Conservation (phyloP, 1,140 invertebrate genomes). For the Danaus melanippus region DNA sequence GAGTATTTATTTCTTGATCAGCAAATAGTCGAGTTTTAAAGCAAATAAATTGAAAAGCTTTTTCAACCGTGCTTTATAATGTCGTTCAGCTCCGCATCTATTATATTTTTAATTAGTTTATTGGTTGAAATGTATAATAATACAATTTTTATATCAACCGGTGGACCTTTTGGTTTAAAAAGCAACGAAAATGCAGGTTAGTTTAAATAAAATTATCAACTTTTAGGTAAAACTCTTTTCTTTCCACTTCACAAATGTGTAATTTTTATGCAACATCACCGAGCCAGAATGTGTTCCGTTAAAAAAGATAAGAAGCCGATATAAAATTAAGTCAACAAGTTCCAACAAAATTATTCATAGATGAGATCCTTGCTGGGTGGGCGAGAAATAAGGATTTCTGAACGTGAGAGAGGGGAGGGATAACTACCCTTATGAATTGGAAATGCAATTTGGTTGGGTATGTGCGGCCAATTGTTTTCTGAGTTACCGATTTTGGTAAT, state of each 20-base stretch:
- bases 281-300: conserved; percentile 14
- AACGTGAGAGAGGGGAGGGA: conserved; percentile 28
- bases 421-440: conserved; percentile 65
- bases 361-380: conserved; percentile 41
- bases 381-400: conserved; percentile 13
- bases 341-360: conserved; percentile 61
- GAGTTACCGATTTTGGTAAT: conserved; percentile 35
- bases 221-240: background rate
- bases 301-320: conserved; percentile 32
- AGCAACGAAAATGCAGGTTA: too few species aligned
- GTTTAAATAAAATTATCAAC: too few species aligned
- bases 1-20: too few species aligned
- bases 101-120: too few species aligned
- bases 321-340: conserved; percentile 68
- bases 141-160: too few species aligned
- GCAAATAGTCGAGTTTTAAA: too few species aligned
- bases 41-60: too few species aligned
- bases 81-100: too few species aligned
- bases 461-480: conserved; percentile 38
- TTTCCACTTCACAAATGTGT: conserved; percentile 7
- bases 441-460: conserved; percentile 49
- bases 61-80: too few species aligned
- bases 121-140: too few species aligned
- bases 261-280: conserved; percentile 17
- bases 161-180: too few species aligned